Evolutionary conservation across 2,888 invertebrate genomes (phyloP), one percentile per base, ranked within the genome.

Genomic region (Pristionchus mayeri): DNA sequence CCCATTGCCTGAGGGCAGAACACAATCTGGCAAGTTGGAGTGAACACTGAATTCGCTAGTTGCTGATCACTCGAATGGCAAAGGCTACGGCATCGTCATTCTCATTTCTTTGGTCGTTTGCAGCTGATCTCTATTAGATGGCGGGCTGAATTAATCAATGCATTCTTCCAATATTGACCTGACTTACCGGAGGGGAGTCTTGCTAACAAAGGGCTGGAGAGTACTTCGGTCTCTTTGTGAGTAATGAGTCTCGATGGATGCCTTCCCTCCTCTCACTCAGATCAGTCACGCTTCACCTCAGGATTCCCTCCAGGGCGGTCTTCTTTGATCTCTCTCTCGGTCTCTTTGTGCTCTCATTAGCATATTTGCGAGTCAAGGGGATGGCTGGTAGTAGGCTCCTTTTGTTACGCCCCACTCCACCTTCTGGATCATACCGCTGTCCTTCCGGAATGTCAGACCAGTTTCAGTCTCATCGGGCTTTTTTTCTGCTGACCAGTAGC

Each of bases 301-400:
- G 52, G 27, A 27, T 57, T 24, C n/a, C 27, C 57, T 27, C 24
- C 3, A 24, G n/a, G 27, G n/a, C 57, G 57, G 57, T 57, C 24
- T n/a, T 57, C 57, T 57, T 57, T 57, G 57, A 57, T 57, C 57
- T 57, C 57, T 57, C 57, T 27, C 57, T 27, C 57, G n/a, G 27
- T 57, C 27, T 24, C 27, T 57, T 27, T 57, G 24, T 27, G 24
- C 57, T 3, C 57, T 57, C 57, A 57, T 57, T 57, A 57, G 57
- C 57, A 57, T 57, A 24, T 24, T 18, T n/a, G n/a, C n/a, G 24
- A 52, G 16, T 21, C 18, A 52, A n/a, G n/a, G n/a, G 52, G 52
- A n/a, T 57, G 57, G 57, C 27, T 18, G 57, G 57, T n/a, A 57
- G 57, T 4, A 57, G 27, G 24, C n/a, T 24, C n/a, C 24, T n/a